Evolutionary conservation across 2,113 vertebrate genomes (phyloP).

Genomic region (Paratilapia polleni): DNA sequence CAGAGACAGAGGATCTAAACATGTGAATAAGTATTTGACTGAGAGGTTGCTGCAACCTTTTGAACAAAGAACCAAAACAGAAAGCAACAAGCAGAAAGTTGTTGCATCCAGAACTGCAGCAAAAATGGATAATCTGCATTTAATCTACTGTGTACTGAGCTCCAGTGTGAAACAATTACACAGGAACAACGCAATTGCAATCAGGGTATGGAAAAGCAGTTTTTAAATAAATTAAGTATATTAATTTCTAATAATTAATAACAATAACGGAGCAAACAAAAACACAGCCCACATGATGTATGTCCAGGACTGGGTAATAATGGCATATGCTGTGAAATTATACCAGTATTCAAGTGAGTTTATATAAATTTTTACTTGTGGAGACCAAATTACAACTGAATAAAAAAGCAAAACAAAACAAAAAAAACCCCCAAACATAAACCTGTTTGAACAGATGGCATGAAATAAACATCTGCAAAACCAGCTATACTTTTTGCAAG

Average conservation of each 20-base stretch:
- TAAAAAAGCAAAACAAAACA: too few species aligned
- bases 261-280: too few species aligned
- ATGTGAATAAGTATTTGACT: neutral
- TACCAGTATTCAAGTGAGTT: too few species aligned
- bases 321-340: too few species aligned
- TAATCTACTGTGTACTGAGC: neutral
- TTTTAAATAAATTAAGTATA: too few species aligned
- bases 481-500: too few species aligned
- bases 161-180: neutral
- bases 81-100: neutral
- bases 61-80: neutral
- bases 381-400: too few species aligned
- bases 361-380: too few species aligned
- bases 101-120: neutral
- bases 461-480: too few species aligned
- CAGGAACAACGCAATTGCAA: neutral
- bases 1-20: conserved; percentile 44
- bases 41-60: neutral
- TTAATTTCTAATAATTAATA: too few species aligned
- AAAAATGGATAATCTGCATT: neutral
- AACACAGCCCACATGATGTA: neutral
- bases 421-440: too few species aligned
- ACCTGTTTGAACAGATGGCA: neutral
- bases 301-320: neutral
- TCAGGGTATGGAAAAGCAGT: neutral